Evolutionary conservation across 2,113 vertebrate genomes (phyloP), one percentile per base, ranked within the genome.

Genomic region (Syrrhaptes paradoxus): DNA sequence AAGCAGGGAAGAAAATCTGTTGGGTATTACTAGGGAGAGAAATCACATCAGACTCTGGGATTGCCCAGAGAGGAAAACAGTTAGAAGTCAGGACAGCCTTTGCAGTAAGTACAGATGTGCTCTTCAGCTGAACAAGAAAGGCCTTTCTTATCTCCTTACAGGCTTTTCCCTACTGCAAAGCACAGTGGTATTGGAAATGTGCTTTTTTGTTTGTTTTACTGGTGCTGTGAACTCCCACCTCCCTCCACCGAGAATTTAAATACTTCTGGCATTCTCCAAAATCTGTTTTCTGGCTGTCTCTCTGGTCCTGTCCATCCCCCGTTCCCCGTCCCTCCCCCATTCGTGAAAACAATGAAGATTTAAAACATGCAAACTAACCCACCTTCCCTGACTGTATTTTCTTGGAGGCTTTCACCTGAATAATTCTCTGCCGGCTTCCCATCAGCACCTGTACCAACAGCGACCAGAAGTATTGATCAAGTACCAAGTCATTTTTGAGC

Each of bases 391-490:
- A 78, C 57, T 89, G 91, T 91, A 91, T 93, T 94, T 79, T 72
- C 88, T 85, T 4, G 0, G 66, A 91, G 84, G 57, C 73, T 95
- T 91, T 91, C 89, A 67, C 58, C 5, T 45, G 90, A 82, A 66
- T 90, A 93, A 95, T 90, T 96, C 82, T 87, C 70, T 15, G 32
- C 87, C 10, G 2, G 67, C 78, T 93, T 79, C 79, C 75, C 82
- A 57, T 90, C 93, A 73, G 89, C 17, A 34, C 65, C 89, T 72
- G 36, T 67, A 91, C 82, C 67, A 86, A 88, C 75, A 96, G 87
- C 72, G 67, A 95, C 78, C 79, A 78, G 54, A 51, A 71, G 84
- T 90, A 97, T 96, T 41, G 96, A 96, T 96, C 82, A 91, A 55
- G 48, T 19, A 61, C 87, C 59, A 66, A 96, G 85, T 85, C 85